These are phyloP conservation scores for Battus philenor DNA, from an alignment of 1,140 invertebrate genomes.

Conservation along the genomic window DNA sequence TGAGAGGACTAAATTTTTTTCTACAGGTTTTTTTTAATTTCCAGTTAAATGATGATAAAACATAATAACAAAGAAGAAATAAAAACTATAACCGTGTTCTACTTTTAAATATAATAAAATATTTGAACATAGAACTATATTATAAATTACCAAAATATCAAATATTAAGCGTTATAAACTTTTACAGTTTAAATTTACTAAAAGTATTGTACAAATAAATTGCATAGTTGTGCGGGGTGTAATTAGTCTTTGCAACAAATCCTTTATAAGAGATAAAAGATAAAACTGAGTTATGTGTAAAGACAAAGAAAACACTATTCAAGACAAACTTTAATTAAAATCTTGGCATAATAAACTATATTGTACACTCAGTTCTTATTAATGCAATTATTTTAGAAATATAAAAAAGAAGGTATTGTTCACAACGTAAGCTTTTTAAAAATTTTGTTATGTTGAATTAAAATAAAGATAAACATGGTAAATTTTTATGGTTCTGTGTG, in stretches of 20 bases:
- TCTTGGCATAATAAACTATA: conserved; percentile 29
- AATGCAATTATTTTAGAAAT: neutral
- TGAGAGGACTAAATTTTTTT: too few relatives aligned
- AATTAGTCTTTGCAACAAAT: conserved; percentile 12
- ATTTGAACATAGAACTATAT: too few relatives aligned
- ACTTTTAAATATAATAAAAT: too few relatives aligned
- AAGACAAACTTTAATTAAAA: conserved; percentile 70
- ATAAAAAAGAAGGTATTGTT: neutral
- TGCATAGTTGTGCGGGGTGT: conserved; percentile 2
- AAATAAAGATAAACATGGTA: neutral
- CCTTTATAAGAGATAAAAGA: conserved; percentile 44
- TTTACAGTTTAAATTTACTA: neutral
- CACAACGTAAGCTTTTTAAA: neutral
- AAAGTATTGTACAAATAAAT: conserved; percentile 1
- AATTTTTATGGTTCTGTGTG: neutral
- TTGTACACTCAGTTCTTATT: conserved; percentile 20
- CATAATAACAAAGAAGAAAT: too few relatives aligned
- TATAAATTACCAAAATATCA: too few relatives aligned
- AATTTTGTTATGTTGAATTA: neutral
- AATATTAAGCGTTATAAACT: too few relatives aligned
- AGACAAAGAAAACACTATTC: conserved; percentile 41
- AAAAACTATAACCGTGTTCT: too few relatives aligned
- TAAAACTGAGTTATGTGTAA: conserved; percentile 36
- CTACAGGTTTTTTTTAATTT: too few relatives aligned
- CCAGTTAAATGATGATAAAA: too few relatives aligned